Evolutionary conservation across 2,888 invertebrate genomes (phyloP).

Genomic region (Drosophila koepferae): DNA sequence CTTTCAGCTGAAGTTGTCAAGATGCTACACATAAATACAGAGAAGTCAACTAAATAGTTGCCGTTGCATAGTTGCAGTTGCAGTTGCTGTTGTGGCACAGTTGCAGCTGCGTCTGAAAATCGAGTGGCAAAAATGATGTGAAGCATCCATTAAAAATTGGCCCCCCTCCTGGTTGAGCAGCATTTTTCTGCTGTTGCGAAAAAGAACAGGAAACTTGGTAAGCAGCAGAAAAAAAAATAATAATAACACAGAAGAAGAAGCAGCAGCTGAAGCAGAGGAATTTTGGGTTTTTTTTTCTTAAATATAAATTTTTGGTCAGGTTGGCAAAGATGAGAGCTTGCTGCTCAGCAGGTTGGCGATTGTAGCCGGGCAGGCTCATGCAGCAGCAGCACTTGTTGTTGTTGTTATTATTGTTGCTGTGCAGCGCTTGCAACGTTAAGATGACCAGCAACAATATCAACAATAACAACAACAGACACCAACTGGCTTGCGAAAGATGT

Average conservation of each 20-base stretch:
- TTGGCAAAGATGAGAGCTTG: conserved; percentile 66
- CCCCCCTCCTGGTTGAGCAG: conserved; percentile 66
- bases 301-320: conserved; percentile 56
- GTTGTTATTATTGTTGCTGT: conserved; percentile 21
- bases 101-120: conserved; percentile 68
- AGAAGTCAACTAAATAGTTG: conserved; percentile 10
- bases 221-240: conserved; percentile 30
- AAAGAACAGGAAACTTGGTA: conserved; percentile 75
- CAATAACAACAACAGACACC: background rate
- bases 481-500: conserved; percentile 69
- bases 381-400: conserved; percentile 15
- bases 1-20: conserved; percentile 24
- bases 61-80: conserved; percentile 57
- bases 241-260: conserved; percentile 33
- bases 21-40: conserved; percentile 43
- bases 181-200: conserved; percentile 77
- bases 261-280: conserved; percentile 30
- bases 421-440: conserved; percentile 17
- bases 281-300: conserved; percentile 6
- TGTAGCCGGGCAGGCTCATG: conserved; percentile 71
- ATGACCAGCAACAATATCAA: conserved; percentile 31
- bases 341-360: conserved; percentile 67
- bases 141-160: conserved; percentile 63
- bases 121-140: conserved; percentile 55
- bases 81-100: conserved; percentile 36